A percentile compares a stretch with the other conserved stretches of the same genome.
phyloP scores from a whole-genome alignment of 2,888 invertebrate species.

The Anthophora plumipes region DNA sequence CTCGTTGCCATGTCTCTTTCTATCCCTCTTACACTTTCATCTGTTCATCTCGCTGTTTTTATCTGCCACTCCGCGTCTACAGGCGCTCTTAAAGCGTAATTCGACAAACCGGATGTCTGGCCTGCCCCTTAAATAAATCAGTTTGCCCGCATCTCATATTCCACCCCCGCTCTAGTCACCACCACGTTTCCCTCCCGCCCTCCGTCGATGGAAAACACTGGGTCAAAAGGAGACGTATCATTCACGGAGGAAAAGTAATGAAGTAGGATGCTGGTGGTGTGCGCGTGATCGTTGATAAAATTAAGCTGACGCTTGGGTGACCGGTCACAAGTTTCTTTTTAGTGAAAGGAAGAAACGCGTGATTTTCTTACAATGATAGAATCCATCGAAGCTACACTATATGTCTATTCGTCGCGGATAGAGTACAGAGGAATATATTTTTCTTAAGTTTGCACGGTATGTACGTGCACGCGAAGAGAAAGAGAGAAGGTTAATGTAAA shows the following conservation, averaged over 20 bases:
- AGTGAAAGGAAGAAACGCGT: not conserved
- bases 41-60: constrained; percentile 65
- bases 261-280: not conserved
- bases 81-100: constrained; percentile 78
- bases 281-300: constrained; percentile 30
- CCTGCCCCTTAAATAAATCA: constrained; percentile 83
- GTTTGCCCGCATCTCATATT: constrained; percentile 83
- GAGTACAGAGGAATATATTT: not conserved
- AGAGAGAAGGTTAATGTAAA: not conserved
- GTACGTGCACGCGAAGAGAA: not conserved
- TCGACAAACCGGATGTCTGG: constrained; percentile 84
- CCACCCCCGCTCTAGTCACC: constrained; percentile 67
- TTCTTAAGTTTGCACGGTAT: not conserved
- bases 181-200: constrained; percentile 27
- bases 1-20: constrained; percentile 57
- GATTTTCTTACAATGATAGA: not conserved
- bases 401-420: not conserved
- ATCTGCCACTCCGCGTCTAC: constrained; percentile 67
- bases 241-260: constrained; percentile 18
- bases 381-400: not conserved
- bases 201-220: constrained; percentile 30
- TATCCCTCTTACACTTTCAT: constrained; percentile 46
- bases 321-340: not conserved
- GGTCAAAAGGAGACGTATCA: not conserved
- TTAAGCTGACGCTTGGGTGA: not conserved